These are phyloP conservation scores for Belgica antarctica DNA, from an alignment of 2,888 invertebrate genomes.

Conservation along the genomic window DNA sequence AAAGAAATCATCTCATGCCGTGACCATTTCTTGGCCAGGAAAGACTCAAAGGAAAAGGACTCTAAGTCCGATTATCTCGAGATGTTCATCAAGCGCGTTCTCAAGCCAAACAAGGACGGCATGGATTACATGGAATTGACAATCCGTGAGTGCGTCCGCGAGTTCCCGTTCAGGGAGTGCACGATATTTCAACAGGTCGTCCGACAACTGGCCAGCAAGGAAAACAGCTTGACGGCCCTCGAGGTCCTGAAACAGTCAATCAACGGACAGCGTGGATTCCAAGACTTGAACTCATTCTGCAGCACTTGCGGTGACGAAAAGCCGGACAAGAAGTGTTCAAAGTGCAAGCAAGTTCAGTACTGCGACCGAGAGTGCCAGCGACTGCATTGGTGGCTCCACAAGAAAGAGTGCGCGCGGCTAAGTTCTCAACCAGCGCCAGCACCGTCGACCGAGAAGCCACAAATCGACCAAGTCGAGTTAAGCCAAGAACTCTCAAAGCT, in stretches of 20 bases:
- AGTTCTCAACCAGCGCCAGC: constrained; percentile 51
- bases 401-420: constrained; percentile 75
- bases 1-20: constrained; percentile 68
- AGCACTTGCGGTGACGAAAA: constrained; percentile 85
- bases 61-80: constrained; percentile 70
- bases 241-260: constrained; percentile 75
- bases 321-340: constrained; percentile 89
- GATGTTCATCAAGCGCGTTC: constrained; percentile 69
- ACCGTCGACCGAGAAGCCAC: constrained; percentile 47
- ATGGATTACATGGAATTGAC: constrained; percentile 69
- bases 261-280: constrained; percentile 82
- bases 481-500: constrained; percentile 59
- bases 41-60: constrained; percentile 52
- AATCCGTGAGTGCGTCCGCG: constrained; percentile 79
- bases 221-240: constrained; percentile 66
- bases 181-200: constrained; percentile 83
- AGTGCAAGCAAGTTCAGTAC: constrained; percentile 90
- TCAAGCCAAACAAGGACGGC: constrained; percentile 73
- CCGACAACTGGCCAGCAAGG: constrained; percentile 70
- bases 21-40: constrained; percentile 63
- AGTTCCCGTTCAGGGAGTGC: constrained; percentile 88
- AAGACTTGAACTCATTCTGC: constrained; percentile 67
- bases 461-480: constrained; percentile 57
- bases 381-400: constrained; percentile 88
- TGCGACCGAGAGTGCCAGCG: constrained; percentile 94